Percentiles rank a stretch among this genome's conserved stretches.
Conservation (phyloP, 2,797 vertebrate genomes). For the Nannoperca obscura region DNA sequence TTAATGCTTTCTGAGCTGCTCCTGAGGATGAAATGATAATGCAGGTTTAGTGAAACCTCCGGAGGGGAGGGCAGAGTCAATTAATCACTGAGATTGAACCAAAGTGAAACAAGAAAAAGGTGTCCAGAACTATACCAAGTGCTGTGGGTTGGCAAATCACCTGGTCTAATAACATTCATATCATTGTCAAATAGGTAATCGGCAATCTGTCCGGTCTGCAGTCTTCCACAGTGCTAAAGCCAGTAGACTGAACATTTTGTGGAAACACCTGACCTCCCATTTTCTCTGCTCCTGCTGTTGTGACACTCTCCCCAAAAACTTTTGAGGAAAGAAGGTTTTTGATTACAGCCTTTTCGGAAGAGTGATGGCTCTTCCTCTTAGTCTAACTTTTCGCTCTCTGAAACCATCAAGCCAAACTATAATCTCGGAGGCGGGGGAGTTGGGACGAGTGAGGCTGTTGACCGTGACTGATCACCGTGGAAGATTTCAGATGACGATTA, state of each 20-base stretch:
- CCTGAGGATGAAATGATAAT: neutral
- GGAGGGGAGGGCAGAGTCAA: neutral
- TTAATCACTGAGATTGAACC: neutral
- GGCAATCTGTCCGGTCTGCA: neutral
- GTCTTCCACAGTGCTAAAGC: neutral
- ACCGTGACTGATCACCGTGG: constrained; percentile 59
- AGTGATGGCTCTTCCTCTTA: constrained; percentile 27
- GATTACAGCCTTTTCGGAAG: constrained; percentile 56
- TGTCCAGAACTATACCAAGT: neutral
- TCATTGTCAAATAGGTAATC: neutral
- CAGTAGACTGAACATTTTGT: neutral
- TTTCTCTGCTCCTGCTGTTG: constrained; percentile 11
- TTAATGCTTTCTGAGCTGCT: constrained; percentile 6
- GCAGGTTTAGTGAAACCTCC: neutral
- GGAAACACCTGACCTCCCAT: constrained; percentile 5
- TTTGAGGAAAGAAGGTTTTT: constrained; percentile 41
- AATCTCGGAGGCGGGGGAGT: constrained; percentile 38
- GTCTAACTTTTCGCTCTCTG: constrained; percentile 17
- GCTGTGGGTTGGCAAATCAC: neutral
- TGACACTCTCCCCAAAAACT: constrained; percentile 16
- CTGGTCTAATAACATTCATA: neutral
- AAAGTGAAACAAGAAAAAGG: neutral
- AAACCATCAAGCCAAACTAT: constrained; percentile 21
- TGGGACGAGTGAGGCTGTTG: constrained; percentile 32
- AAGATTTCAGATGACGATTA: constrained; percentile 73